Conservation (phyloP, 2,888 invertebrate species). For the Machimus rusticus region DNA sequence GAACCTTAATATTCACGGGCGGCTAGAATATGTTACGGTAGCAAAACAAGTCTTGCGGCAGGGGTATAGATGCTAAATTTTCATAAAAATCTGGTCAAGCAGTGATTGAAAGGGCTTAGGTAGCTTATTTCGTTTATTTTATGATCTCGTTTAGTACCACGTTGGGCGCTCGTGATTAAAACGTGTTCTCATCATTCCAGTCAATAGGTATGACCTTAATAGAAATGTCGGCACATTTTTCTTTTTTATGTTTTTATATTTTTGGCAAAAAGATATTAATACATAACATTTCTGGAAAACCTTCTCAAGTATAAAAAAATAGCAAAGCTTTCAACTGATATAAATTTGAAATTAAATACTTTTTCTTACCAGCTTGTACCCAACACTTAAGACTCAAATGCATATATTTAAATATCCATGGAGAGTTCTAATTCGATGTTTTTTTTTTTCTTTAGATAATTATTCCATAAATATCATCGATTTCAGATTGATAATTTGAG, state of each 20-base stretch:
- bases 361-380: too few species aligned
- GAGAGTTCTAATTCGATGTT: too few species aligned
- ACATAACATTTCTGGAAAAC: background rate
- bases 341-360: too few species aligned
- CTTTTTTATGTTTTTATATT: background rate
- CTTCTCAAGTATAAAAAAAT: too few species aligned
- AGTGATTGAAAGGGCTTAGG: background rate
- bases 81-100: background rate
- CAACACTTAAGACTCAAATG: too few species aligned
- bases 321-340: too few species aligned
- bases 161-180: background rate
- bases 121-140: background rate
- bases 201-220: background rate
- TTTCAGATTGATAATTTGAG: too few species aligned
- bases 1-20: background rate
- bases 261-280: background rate
- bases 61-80: background rate
- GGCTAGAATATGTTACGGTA: background rate
- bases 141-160: background rate
- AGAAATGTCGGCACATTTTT: background rate
- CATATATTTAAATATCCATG: too few species aligned
- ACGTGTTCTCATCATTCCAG: background rate
- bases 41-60: background rate
- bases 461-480: too few species aligned
- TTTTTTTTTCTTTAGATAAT: too few species aligned